Evolutionary conservation across 2,888 invertebrate genomes (phyloP).

Genomic region (Yponomeuta cagnagella): DNA sequence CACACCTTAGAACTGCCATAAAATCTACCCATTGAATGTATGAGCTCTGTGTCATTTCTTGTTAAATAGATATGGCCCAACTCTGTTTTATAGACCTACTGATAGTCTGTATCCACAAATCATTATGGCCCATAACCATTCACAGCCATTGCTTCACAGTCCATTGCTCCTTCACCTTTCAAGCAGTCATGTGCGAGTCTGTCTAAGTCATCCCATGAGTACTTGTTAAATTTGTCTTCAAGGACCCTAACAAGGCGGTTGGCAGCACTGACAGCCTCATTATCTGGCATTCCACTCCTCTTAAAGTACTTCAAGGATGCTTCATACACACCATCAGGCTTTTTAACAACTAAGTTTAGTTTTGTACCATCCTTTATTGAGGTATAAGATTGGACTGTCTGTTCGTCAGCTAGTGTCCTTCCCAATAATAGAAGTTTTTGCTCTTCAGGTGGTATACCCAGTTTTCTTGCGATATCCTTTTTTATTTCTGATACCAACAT

Average conservation of each 20-base stretch:
- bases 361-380: slow-evolving; percentile 85
- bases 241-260: slow-evolving; percentile 75
- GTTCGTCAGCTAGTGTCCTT: slow-evolving; percentile 82
- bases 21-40: no score
- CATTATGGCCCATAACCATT: neutral
- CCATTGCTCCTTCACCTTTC: slow-evolving; percentile 31
- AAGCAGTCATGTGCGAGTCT: slow-evolving; percentile 62
- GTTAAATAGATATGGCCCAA: no score
- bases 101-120: neutral
- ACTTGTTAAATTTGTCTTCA: slow-evolving; percentile 66
- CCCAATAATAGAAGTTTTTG: slow-evolving; percentile 84
- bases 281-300: slow-evolving; percentile 76
- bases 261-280: slow-evolving; percentile 77
- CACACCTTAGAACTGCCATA: no score
- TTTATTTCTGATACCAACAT: slow-evolving; percentile 82
- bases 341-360: slow-evolving; percentile 82
- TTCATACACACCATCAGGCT: slow-evolving; percentile 77
- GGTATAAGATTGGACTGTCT: slow-evolving; percentile 80
- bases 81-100: no score
- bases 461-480: slow-evolving; percentile 76
- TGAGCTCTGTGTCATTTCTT: no score
- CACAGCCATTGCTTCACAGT: neutral
- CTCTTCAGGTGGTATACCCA: slow-evolving; percentile 80
- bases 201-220: slow-evolving; percentile 78
- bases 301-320: slow-evolving; percentile 75